Conservation (phyloP, 2,797 vertebrate species). For the Cossypha dichroa region DNA sequence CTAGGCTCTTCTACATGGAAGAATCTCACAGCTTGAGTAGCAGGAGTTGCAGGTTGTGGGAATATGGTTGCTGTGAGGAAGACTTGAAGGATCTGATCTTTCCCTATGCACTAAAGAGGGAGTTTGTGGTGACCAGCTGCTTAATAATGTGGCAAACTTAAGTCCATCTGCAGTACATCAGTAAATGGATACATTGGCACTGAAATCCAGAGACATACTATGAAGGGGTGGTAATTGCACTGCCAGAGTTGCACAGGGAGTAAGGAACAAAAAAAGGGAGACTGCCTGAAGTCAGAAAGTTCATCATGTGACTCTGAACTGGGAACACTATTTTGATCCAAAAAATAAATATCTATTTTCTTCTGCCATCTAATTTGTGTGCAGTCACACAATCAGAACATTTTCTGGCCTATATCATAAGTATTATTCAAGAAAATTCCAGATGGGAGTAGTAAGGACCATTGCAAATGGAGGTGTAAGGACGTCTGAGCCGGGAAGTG, state of each 20-base stretch:
- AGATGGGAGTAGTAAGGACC: neutral
- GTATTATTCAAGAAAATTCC: neutral
- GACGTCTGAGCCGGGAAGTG: neutral
- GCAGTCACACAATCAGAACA: neutral
- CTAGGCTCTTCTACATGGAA: neutral
- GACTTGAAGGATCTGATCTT: neutral
- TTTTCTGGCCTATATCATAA: neutral
- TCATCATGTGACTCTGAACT: neutral
- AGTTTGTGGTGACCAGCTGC: neutral
- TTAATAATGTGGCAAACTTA: neutral
- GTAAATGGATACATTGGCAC: neutral
- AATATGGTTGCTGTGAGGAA: neutral
- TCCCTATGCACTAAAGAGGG: neutral
- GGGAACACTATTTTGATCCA: neutral
- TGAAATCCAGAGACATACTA: neutral
- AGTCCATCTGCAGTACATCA: neutral
- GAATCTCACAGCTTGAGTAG: neutral
- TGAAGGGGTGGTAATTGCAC: neutral
- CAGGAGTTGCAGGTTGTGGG: neutral
- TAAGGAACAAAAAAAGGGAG: neutral
- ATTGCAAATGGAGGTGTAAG: neutral
- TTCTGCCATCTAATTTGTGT: neutral
- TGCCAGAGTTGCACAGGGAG: neutral
- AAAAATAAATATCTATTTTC: neutral
- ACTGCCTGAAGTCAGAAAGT: neutral